These are phyloP conservation scores for Acrobasis consociella DNA, from an alignment of 2,888 invertebrate genomes.

Conservation along the genomic window DNA sequence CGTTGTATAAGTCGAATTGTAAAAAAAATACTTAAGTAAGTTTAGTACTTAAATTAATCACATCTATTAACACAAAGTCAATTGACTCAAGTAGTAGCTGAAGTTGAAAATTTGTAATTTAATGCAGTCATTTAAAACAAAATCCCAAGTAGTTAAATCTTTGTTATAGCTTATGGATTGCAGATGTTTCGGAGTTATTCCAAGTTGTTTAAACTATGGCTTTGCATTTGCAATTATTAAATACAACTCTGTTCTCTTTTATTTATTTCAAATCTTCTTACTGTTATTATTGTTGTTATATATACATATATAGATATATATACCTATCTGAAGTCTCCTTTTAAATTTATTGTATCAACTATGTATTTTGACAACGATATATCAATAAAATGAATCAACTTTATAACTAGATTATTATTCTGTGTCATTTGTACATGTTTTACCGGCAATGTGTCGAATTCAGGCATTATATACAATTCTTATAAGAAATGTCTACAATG, in stretches of 20 bases:
- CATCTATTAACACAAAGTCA: slow-evolving; percentile 4
- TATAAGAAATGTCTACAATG: too few relatives aligned
- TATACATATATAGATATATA: too few relatives aligned
- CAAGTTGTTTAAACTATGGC: slow-evolving; percentile 17
- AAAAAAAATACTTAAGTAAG: too few relatives aligned
- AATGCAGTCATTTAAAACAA: slow-evolving; percentile 12
- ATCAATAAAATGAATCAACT: too few relatives aligned
- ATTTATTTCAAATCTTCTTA: not conserved
- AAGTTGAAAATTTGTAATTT: slow-evolving; percentile 9
- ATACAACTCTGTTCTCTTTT: slow-evolving; percentile 5
- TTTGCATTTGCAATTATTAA: slow-evolving; percentile 19
- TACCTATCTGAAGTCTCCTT: too few relatives aligned
- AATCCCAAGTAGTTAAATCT: slow-evolving; percentile 11
- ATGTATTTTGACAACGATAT: too few relatives aligned
- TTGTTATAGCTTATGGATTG: slow-evolving; percentile 15
- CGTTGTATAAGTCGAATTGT: too few relatives aligned
- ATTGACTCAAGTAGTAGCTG: not conserved
- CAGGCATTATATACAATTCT: too few relatives aligned
- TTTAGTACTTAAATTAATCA: not conserved
- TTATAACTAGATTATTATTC: too few relatives aligned
- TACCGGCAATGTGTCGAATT: too few relatives aligned
- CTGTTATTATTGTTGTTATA: not conserved
- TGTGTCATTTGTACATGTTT: too few relatives aligned
- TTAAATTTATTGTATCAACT: too few relatives aligned
- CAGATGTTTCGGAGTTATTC: slow-evolving; percentile 19